Base-by-base conservation (phyloP, 2,113 vertebrate species). In the Rattus rattus region DNA sequence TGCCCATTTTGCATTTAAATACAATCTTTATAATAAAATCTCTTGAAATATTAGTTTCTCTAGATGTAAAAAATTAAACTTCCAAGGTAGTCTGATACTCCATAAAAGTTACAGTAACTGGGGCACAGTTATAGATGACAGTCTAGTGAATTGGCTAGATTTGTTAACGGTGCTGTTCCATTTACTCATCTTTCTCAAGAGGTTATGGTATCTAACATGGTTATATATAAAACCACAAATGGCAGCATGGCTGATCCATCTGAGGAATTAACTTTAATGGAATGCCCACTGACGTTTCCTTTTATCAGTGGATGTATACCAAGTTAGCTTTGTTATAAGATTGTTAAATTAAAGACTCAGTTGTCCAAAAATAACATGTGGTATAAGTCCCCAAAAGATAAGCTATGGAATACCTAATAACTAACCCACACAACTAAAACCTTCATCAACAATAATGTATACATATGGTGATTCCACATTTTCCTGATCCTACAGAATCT, bases 401-500 rank as follows among this genome's bases (percentile, higher is more conserved):
- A 95, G 22, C 86, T 80, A 65, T 61, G 16, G 0, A 63, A 26
- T 80, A 90, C 3, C 69, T 90, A 20, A 54, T 83, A 90, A 89
- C 30, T 61, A 88, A 49, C 52, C 85, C 43, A 75, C 2, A 87
- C 54, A 59, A 49, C 39, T 52, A 92, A 90, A 84, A 7, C 85
- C 9, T 83, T 90, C n/a, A 86, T 20, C 88, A 94, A 77, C 67
- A 94, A 72, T 72, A 72, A 83, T 59, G 12, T 52, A 87, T 83
- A 88, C 90, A 87, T 59, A 73, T 65, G 61, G 1, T 76, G 20
- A 95, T 76, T 76, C 79, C n/a, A 80, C 88, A 76, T 59, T 67
- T 76, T 96, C 88, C 39, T 92, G 26, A 90, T 76, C 2, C 5
- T 61, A 76, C 95, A 94, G 79, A 7, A 94, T 36, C 22, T 49